These are phyloP conservation scores for Drosophila conformis DNA, from an alignment of 2,888 invertebrate genomes.

Conservation along the genomic window DNA sequence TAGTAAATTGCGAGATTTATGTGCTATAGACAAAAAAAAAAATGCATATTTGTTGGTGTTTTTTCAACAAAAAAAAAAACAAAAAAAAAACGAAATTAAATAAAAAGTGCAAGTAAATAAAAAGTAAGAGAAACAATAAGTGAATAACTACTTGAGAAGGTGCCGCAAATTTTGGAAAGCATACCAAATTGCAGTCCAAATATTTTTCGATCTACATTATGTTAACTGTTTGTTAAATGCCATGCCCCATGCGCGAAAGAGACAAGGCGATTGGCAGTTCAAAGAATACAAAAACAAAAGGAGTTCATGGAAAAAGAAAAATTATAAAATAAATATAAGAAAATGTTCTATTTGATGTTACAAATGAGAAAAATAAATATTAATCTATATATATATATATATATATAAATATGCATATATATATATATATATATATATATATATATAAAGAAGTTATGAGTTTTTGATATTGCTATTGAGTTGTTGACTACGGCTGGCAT, in stretches of 20 bases:
- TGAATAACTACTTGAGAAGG: conserved; percentile 14
- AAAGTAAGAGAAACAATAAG: conserved; percentile 7
- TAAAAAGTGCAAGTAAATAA: conserved; percentile 16
- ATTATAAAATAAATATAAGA: conserved; percentile 11
- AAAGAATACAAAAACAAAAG: conserved; percentile 24
- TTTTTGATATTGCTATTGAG: no score
- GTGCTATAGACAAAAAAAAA: neutral
- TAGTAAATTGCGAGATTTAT: conserved; percentile 5
- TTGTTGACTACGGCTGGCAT: neutral
- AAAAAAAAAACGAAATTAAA: neutral
- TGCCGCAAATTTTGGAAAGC: conserved; percentile 6
- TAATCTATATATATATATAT: conserved; percentile 6
- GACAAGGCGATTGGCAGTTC: conserved; percentile 31
- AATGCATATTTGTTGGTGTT: conserved; percentile 9
- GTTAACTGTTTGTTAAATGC: conserved; percentile 71
- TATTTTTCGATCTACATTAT: conserved; percentile 71
- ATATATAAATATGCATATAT: no score
- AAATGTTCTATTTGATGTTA: conserved; percentile 81
- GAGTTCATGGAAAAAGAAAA: conserved; percentile 28
- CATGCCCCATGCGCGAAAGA: conserved; percentile 27
- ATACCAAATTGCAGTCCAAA: conserved; percentile 51
- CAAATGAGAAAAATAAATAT: conserved; percentile 69
- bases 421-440: conserved; percentile 31
- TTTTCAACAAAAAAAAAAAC: neutral
- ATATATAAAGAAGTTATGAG: conserved; percentile 15